Base-by-base conservation (phyloP, 2,113 vertebrate species). In the Melanerpes aurifrons region DNA sequence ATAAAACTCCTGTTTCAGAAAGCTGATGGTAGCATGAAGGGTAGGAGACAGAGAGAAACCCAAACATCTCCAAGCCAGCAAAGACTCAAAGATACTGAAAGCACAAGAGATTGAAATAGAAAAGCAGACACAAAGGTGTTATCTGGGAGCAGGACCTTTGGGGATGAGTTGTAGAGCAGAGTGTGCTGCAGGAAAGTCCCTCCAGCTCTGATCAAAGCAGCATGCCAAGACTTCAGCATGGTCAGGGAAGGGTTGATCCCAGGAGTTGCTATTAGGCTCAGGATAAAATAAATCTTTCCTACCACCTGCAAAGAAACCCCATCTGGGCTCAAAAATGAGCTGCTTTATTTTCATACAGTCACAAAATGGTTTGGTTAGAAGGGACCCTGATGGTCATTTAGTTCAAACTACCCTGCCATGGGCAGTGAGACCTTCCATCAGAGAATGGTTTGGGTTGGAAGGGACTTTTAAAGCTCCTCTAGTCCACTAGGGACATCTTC, bases 171-270 rank as follows among this genome's bases (percentile, higher is more conserved):
- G 59, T 40, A 32, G 59, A 86, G 87, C 63, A 15, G 25, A 18
- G 29, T 19, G 1, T 53, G 89, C 59, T 72, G 54, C 63, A 71
- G 62, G 24, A 14, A 50, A 25, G 7, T 10, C n/a, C 63, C 47
- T 25, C 7, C 13, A 59, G 32, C 15, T 5, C 31, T 6, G 6
- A 53, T 7, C 6, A 20, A 45, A 50, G 59, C 67, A 35, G 19
- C 1, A 0, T 15, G 14, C 6, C 66, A 40, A 45, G 9, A 7
- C 35, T 47, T 29, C 67, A 9, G 47, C 1, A 31, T 19, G 56
- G n/a, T 22, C 12, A 3, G 59, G 54, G 26, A 82, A 68, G 25
- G 32, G 64, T 8, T 4, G 2, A 11, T 31, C 28, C 59, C 2
- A 4, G 56, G 10, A 69, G 31, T 15, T 19, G 68, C 68, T 45